Evolutionary conservation across 2,797 vertebrate genomes (phyloP).

Genomic region (Aulostomus chinensis): DNA sequence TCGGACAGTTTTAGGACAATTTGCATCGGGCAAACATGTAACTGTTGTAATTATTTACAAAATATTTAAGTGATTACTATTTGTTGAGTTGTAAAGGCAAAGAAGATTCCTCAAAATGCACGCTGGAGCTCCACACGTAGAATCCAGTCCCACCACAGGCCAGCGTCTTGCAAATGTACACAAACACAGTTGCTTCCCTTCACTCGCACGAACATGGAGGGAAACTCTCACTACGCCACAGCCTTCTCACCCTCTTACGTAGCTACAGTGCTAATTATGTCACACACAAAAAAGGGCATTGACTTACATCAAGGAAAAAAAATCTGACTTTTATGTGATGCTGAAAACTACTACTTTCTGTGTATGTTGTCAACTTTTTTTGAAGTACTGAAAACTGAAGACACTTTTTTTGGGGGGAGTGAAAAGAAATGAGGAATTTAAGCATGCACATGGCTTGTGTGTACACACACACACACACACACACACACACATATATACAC

Average conservation of each 20-base stretch:
- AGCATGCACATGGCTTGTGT: slow-evolving; percentile 70
- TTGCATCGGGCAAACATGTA: slow-evolving; percentile 9
- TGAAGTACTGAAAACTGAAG: slow-evolving; percentile 76
- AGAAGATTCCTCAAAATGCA: slow-evolving; percentile 22
- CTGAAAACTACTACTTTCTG: slow-evolving; percentile 37
- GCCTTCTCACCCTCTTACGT: slow-evolving; percentile 13
- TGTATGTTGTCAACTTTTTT: slow-evolving; percentile 54
- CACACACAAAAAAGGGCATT: slow-evolving; percentile 1
- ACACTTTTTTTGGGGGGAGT: slow-evolving; percentile 59
- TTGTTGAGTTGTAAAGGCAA: slow-evolving; percentile 35
- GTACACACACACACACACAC: no score
- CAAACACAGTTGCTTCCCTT: no score
- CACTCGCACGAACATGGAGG: slow-evolving; percentile 9
- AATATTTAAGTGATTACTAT: slow-evolving; percentile 25
- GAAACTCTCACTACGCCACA: slow-evolving; percentile 8
- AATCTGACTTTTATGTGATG: slow-evolving; percentile 37
- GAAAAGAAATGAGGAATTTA: slow-evolving; percentile 39
- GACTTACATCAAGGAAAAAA: slow-evolving; percentile 8
- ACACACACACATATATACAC: no score
- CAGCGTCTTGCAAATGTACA: no score
- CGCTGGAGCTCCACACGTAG: slow-evolving; percentile 12
- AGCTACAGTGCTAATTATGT: slow-evolving; percentile 20
- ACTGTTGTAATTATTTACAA: not conserved
- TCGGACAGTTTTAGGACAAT: not conserved
- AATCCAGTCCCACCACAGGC: slow-evolving; percentile 21